Evolutionary conservation across 2,113 vertebrate genomes (phyloP).

Genomic region (Trachemys scripta): DNA sequence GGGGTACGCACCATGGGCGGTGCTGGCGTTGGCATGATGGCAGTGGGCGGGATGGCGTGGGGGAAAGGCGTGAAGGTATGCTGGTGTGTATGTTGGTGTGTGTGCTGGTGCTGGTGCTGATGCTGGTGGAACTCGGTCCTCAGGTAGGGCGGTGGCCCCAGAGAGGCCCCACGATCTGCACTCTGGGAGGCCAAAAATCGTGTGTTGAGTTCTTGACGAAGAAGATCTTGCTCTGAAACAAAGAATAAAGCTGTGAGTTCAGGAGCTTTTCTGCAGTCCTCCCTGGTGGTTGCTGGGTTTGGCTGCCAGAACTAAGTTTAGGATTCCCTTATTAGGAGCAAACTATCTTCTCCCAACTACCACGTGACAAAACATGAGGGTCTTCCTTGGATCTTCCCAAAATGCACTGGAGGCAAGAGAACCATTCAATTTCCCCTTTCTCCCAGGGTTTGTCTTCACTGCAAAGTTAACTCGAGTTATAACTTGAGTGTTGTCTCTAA

Average conservation of each 20-base stretch:
- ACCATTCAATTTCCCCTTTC: neutral
- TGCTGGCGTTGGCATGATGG: conserved; percentile 99
- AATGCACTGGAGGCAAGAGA: neutral
- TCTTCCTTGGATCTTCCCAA: neutral
- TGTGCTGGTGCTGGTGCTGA: conserved; percentile 95
- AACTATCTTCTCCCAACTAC: neutral
- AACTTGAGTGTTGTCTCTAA: neutral
- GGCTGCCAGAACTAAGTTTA: fast-evolving
- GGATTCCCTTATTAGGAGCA: neutral
- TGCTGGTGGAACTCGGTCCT: conserved; percentile 99
- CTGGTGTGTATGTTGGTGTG: conserved; percentile 99
- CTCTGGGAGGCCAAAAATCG: conserved; percentile 98
- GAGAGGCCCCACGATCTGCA: conserved; percentile 94
- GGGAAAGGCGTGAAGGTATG: conserved; percentile 99
- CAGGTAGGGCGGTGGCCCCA: conserved; percentile 97
- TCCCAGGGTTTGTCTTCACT: neutral
- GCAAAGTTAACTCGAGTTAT: neutral
- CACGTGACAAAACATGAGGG: neutral
- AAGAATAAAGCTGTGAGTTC: neutral
- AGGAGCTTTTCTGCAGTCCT: neutral
- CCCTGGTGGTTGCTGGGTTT: neutral
- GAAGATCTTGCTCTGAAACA: conserved; percentile 94
- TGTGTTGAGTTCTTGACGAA: conserved; percentile 97
- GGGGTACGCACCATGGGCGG: conserved; percentile 99
- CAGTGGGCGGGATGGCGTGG: conserved; percentile 91